Evolutionary conservation across 2,888 invertebrate genomes (phyloP), one percentile per base, ranked within the genome.

Genomic region (Argyresthia albistria): DNA sequence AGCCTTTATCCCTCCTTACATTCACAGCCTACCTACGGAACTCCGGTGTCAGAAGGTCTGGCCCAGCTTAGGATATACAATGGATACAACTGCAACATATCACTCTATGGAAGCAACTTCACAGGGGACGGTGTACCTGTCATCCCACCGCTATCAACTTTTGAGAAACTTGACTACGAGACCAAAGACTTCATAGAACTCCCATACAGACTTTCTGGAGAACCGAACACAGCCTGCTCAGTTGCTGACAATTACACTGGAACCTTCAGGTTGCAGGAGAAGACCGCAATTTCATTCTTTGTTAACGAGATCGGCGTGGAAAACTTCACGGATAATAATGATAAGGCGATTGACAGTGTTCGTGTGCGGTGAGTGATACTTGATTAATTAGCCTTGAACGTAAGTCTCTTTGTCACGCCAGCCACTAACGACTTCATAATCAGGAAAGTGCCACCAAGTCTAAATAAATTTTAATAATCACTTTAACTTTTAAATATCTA

Each of bases 61-160:
- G 89, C 90, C 0, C 94, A 95, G 62, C 58, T 95, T 14, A 86
- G 94, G 58, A 74, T 95, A 6, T 95, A 92, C 73, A 95, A 95
- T 60, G 91, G 91, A 4, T 86, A 88, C 62, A 76, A 88, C 36
- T 92, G 92, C 61, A 76, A 83, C 54, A 86, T 90, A 55, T 76
- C 79, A 0, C 69, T 90, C 15, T 65, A 55, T 52, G 61, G 60
- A 12, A 60, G 57, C 4, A 60, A 64, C 50, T 43, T 61, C 1
- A 51, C 50, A 25, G 50, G 55, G 8, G 43, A 57, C 1, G 72
- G 73, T 51, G 57, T 43, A 4, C 63, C 65, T 37, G 50, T 57
- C 11, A 69, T 78, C 35, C 69, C 63, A 4, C 72, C 88, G 0
- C 62, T 89, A 37, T 73, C 75, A 3, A 70, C 71, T 46, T 89